A percentile compares a stretch with the other conserved stretches of the same genome.
These are phyloP conservation scores for Peromyscus eremicus DNA, from an alignment of 2,797 vertebrate genomes.

Conservation along the genomic window DNA sequence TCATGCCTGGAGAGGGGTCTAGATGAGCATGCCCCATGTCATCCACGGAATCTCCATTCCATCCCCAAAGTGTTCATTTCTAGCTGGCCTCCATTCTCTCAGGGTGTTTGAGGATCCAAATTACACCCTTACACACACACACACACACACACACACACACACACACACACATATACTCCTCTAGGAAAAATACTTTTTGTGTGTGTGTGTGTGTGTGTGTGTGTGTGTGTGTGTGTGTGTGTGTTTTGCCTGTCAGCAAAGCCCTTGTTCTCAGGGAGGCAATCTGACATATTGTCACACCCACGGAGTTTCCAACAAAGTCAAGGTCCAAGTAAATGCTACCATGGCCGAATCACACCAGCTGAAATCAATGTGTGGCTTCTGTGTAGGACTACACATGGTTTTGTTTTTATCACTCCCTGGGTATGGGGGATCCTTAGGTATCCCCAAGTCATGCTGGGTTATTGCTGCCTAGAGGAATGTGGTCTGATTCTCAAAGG, in stretches of 20 bases:
- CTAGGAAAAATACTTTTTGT: too few relatives aligned
- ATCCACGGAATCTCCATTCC: fast-evolving
- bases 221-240: too few relatives aligned
- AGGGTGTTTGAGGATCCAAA: background rate
- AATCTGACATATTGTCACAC: conserved; percentile 46
- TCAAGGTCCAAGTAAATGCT: conserved; percentile 39
- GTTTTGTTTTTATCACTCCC: background rate
- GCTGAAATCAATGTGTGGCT: background rate
- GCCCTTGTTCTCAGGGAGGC: background rate
- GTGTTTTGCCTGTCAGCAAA: background rate
- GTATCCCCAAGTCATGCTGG: background rate
- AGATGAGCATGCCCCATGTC: background rate
- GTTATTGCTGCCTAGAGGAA: background rate
- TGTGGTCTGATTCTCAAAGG: background rate
- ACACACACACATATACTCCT: background rate
- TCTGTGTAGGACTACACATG: fast-evolving
- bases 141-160: background rate
- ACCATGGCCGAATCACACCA: fast-evolving
- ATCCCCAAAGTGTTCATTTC: too few relatives aligned
- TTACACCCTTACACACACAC: background rate
- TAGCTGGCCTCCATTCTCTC: background rate
- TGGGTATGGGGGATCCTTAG: background rate
- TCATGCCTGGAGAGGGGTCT: background rate
- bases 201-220: too few relatives aligned
- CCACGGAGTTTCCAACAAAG: conserved; percentile 26